Evolutionary conservation across 2,797 vertebrate genomes (phyloP).

Genomic region (Microhierax caerulescens): DNA sequence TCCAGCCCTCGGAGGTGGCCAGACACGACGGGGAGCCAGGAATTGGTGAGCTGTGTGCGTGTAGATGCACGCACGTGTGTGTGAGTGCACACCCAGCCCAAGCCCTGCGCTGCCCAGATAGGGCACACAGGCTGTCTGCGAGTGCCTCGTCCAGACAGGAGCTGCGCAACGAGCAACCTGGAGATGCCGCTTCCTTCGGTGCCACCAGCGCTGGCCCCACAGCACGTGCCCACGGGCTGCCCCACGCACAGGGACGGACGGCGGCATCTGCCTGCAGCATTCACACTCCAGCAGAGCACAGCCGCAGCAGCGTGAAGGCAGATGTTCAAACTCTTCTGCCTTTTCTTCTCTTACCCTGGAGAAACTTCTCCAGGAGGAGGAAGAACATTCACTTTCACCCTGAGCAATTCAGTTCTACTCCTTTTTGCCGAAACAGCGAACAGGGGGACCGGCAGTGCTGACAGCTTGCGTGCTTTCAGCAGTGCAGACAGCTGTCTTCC

Average conservation of each 20-base stretch:
- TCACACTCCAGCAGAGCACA: background rate
- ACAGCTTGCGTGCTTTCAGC: background rate
- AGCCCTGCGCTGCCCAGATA: background rate
- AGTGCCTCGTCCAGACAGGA: background rate
- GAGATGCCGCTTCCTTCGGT: background rate
- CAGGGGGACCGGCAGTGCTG: background rate
- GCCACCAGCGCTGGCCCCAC: background rate
- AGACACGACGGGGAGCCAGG: accelerated
- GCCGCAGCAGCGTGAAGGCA: background rate
- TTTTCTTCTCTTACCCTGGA: background rate
- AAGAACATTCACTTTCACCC: background rate
- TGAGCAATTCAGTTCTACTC: background rate
- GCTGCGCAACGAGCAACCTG: background rate
- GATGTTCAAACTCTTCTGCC: background rate
- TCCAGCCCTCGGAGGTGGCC: accelerated
- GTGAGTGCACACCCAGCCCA: accelerated
- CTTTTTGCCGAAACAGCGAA: accelerated
- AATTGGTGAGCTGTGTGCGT: accelerated
- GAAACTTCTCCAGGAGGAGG: background rate
- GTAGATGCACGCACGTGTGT: accelerated
- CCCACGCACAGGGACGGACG: accelerated
- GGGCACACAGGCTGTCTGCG: accelerated
- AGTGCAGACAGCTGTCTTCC: background rate
- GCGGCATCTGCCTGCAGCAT: background rate
- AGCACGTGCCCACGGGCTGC: accelerated